Base-by-base conservation (phyloP, 1,140 invertebrate genomes). In the Chymomyza costata region DNA sequence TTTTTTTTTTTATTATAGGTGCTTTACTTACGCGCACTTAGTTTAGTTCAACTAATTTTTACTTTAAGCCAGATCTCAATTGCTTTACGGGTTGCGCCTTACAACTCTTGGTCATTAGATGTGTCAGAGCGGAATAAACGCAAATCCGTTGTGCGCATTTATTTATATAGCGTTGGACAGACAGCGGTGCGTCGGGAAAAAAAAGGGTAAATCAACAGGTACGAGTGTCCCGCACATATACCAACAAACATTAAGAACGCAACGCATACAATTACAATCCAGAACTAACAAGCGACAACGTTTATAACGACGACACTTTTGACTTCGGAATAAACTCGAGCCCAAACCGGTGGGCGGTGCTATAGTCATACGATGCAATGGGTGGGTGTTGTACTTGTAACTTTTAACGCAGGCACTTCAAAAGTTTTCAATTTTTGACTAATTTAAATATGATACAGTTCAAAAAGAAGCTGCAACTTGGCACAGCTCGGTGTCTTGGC, bases 171-270 rank as follows among this genome's bases (percentile, higher is more conserved):
- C 63, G 47, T 14, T 45, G 58, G n/a, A n/a, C n/a, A n/a, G n/a
- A 39, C 37, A 28, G 51, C 44, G 49, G 51, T 32, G 35, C 56
- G 51, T 55, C 57, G 56, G 32, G 46, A 48, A 41, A 46, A 65
- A 68, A 71, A 74, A 68, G 67, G 71, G 66, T 76, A 65, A 63
- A 51, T 70, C 71, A 76, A 76, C 71, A 78, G 71, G 71, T 76
- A 66, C 44, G 61, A 40, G 43, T 11, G 3, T 13, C 14, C 17
- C 47, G 3, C 10, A 19, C 16, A 31, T 16, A 45, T 44, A 46
- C 46, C 40, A 46, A 25, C 57, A 28, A 19, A 44, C 25, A 39
- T 37, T 15, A 45, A 7, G 14, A 46, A n/a, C 8, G 16, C 44
- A 46, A 34, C 21, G 8, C 8, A 25, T 25, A 25, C 21, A 25